Evolutionary conservation across 1,140 invertebrate species (phyloP), one percentile per base, ranked within the genome.

Genomic region (Lepidurus arcticus): DNA sequence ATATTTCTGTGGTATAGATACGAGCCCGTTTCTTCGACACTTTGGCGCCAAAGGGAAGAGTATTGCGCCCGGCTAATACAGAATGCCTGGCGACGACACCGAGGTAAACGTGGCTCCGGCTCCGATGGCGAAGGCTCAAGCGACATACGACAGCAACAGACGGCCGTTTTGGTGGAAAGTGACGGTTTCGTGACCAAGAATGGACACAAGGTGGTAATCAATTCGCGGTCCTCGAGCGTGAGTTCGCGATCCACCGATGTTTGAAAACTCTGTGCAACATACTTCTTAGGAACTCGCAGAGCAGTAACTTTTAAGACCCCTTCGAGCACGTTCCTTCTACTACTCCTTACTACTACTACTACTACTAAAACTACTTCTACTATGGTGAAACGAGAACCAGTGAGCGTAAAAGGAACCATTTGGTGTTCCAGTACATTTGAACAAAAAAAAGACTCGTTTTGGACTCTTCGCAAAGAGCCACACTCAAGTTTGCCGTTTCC

Each of bases 61-160:
- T 97, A 97, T 86, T 97, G 95, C 86, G 96, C 96, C 78, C 89
- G 94, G 79, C 90, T 98, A 26, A 98, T 98, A 82, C 96, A 98
- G 86, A 92, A 93, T 83, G 94, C 94, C 75, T 98, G 95, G 94
- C 88, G 93, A 34, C 92, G 92, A 84, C 92, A 94, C 84, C 75
- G 78, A 44, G 80, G 74, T n/a, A 93, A 93, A 83, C 89, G 90
- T 80, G 88, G 88, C 79, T 86, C 87, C 47, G 86, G 87, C 80
- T 45, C 84, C 84, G 78, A 76, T 79, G 73, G 42, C 44, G 78
- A 73, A 8, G 78, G 80, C 24, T 78, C 79, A 44, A 80, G 81
- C 76, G 80, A 81, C 44, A 80, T 82, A 42, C 80, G 80, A 76
- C 80, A 86, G 44, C 87, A 89, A 78, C 90, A 92, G 82, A 94